Evolutionary conservation across 2,888 invertebrate species (phyloP).

Genomic region (Mythimna albipuncta): DNA sequence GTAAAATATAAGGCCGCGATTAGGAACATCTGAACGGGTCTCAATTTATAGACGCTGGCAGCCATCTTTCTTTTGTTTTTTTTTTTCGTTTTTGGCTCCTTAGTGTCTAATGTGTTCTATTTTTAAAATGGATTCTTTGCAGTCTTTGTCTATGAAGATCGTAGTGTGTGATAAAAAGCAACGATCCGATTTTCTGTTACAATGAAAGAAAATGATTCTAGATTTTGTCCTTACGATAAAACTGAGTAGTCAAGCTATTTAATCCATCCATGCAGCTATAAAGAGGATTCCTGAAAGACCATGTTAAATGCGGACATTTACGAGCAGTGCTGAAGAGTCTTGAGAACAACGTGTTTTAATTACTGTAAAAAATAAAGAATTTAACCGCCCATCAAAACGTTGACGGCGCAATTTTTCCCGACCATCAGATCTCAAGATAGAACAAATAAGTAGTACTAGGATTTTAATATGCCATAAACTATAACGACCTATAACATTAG

Average conservation of each 20-base stretch:
- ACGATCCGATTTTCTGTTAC: not conserved
- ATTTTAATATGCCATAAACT: conserved; percentile 83
- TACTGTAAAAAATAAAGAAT: conserved; percentile 51
- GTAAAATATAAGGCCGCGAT: conserved; percentile 55
- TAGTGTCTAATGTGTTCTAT: conserved; percentile 31
- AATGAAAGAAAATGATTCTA: not conserved
- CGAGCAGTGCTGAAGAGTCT: conserved; percentile 31
- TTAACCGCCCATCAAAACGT: conserved; percentile 65
- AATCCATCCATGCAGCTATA: conserved; percentile 7
- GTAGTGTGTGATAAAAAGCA: conserved; percentile 2
- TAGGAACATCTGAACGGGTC: conserved; percentile 50
- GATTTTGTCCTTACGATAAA: not conserved
- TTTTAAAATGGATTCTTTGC: conserved; percentile 32
- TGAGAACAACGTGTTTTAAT: conserved; percentile 45
- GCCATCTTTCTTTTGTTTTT: conserved; percentile 30
- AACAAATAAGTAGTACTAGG: conserved; percentile 74
- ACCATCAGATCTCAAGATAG: conserved; percentile 71
- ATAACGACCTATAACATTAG: conserved; percentile 66
- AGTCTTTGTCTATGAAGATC: conserved; percentile 16
- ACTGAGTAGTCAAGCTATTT: conserved; percentile 1
- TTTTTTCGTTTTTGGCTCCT: conserved; percentile 35
- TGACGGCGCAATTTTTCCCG: conserved; percentile 71
- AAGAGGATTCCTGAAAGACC: conserved; percentile 10
- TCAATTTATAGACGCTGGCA: conserved; percentile 46
- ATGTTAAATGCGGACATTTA: conserved; percentile 35